A percentile compares a stretch with the other conserved stretches of the same genome.
These are phyloP conservation scores for Lynx canadensis DNA, from an alignment of 2,113 vertebrate species.

Conservation along the genomic window DNA sequence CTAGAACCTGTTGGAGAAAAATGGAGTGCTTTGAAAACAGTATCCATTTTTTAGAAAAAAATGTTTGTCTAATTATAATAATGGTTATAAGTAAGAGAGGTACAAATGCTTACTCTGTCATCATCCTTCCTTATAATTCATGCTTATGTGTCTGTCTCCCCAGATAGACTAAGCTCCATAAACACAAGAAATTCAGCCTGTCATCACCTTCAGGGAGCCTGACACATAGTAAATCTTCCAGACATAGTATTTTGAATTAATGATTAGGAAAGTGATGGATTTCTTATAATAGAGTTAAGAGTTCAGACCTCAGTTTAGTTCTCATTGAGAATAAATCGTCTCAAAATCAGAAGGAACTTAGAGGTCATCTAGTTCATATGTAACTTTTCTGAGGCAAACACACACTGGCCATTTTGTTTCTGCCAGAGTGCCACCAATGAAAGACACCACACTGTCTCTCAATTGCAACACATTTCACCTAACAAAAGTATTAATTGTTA, in stretches of 20 bases:
- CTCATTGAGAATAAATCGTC: not conserved
- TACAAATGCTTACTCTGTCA: not conserved
- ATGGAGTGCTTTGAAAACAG: not conserved
- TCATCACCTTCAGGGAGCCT: not conserved
- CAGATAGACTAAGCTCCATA: not conserved
- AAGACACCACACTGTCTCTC: fast-evolving
- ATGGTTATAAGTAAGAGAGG: not conserved
- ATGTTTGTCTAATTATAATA: not conserved
- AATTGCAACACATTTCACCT: not conserved
- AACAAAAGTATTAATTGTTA: not conserved
- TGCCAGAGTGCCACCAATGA: not conserved
- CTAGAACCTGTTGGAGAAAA: not conserved
- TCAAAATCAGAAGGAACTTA: not conserved
- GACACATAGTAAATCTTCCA: not conserved
- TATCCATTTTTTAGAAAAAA: slow-evolving; percentile 20
- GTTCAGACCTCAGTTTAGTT: not conserved
- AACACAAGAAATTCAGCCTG: not conserved
- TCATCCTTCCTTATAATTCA: not conserved
- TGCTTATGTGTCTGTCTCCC: not conserved
- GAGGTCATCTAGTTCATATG: not conserved
- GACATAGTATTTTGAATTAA: slow-evolving; percentile 15
- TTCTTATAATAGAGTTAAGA: not conserved
- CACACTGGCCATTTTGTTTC: not conserved
- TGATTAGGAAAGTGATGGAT: not conserved
- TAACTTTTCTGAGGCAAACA: not conserved